Percentiles rank a stretch among this genome's conserved stretches.
Evolutionary conservation across 1,140 invertebrate genomes (phyloP).

Genomic region (Heliothis subflexa): DNA sequence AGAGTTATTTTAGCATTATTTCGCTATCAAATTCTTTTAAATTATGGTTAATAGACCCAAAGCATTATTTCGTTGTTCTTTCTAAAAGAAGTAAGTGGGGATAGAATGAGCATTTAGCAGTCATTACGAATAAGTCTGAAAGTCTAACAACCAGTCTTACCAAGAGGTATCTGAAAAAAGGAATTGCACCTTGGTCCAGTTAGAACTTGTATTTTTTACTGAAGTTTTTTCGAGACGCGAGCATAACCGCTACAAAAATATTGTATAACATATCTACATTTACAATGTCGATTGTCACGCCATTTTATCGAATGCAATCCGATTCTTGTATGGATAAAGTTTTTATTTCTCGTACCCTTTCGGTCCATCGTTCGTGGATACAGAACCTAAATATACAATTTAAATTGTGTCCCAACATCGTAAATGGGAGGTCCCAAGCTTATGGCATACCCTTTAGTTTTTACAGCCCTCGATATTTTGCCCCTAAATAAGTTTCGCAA

Average conservation of each 20-base stretch:
- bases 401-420: conserved; percentile 71
- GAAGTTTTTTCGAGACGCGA: too few species aligned
- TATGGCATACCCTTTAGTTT: conserved; percentile 57
- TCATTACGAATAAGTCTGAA: too few species aligned
- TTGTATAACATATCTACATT: background rate
- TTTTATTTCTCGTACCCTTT: conserved; percentile 53
- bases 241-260: too few species aligned
- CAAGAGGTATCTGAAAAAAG: background rate
- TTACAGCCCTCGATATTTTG: conserved; percentile 57
- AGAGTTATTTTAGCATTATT: too few species aligned
- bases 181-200: too few species aligned
- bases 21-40: too few species aligned
- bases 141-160: background rate
- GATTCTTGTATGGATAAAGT: conserved; percentile 57
- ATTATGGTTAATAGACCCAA: too few species aligned
- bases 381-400: conserved; percentile 71
- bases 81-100: too few species aligned
- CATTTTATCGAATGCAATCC: conserved; percentile 57
- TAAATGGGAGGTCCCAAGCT: conserved; percentile 57
- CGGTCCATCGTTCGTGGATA: conserved; percentile 42
- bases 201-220: too few species aligned
- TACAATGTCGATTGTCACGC: conserved; percentile 50
- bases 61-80: too few species aligned
- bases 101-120: too few species aligned
- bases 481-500: conserved; percentile 59